Percentiles rank a stretch among this genome's conserved stretches.
Evolutionary conservation across 2,888 invertebrate genomes (phyloP).

Genomic region (Eupithecia pulchellata): DNA sequence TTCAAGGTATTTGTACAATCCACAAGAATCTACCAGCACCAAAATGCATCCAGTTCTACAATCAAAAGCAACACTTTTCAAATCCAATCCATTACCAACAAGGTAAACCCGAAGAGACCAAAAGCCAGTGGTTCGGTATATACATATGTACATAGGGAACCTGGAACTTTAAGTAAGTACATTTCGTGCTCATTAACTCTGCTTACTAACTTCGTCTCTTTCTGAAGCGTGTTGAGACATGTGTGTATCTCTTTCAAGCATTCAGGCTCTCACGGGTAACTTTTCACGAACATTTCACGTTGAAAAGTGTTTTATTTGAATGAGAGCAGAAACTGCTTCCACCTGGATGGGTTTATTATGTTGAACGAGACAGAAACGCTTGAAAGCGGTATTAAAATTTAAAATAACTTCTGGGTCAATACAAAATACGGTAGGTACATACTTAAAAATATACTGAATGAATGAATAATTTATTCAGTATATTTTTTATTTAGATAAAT

Average conservation of each 20-base stretch:
- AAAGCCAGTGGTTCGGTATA: slow-evolving; percentile 29
- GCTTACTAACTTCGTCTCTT: slow-evolving; percentile 29
- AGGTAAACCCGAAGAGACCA: slow-evolving; percentile 16
- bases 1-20: no score
- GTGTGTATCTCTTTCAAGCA: slow-evolving; percentile 32
- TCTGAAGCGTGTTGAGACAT: slow-evolving; percentile 31
- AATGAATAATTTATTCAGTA: no score
- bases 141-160: slow-evolving; percentile 27
- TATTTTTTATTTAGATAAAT: no score
- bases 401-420: neutral
- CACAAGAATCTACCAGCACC: no score
- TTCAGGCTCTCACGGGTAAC: slow-evolving; percentile 41
- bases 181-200: slow-evolving; percentile 42
- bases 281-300: slow-evolving; percentile 57
- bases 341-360: slow-evolving; percentile 45
- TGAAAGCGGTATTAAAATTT: neutral
- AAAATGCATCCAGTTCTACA: no score
- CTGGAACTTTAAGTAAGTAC: slow-evolving; percentile 17
- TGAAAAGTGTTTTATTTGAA: slow-evolving; percentile 62
- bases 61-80: neutral
- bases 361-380: slow-evolving; percentile 30
- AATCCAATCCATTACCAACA: slow-evolving; percentile 14
- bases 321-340: slow-evolving; percentile 50
- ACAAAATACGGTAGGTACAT: neutral
- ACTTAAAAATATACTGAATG: no score